Evolutionary conservation across 2,797 vertebrate genomes (phyloP).

Genomic region (Kryptolebias ocellatus): DNA sequence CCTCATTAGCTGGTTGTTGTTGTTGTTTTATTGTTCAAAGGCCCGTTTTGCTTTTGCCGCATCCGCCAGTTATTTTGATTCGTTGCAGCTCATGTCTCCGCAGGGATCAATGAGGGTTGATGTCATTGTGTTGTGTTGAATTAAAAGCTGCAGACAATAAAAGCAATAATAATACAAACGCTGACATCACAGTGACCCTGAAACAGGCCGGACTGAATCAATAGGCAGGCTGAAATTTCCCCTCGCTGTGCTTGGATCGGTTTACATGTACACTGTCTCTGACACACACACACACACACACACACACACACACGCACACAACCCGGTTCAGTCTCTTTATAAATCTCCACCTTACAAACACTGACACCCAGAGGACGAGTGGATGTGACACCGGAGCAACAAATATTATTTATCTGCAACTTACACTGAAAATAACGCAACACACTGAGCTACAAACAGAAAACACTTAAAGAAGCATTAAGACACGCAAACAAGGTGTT

Average conservation of each 20-base stretch:
- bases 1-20: background rate
- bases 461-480: background rate
- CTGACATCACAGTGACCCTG: slow-evolving; percentile 73
- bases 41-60: slow-evolving; percentile 4
- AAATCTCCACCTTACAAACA: slow-evolving; percentile 72
- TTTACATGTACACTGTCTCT: slow-evolving; percentile 50
- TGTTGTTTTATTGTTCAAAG: background rate
- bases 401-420: slow-evolving; percentile 50
- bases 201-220: slow-evolving; percentile 46
- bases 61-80: slow-evolving; percentile 40
- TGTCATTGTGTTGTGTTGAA: slow-evolving; percentile 61
- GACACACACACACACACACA: slow-evolving; percentile 1
- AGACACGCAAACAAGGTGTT: slow-evolving; percentile 3
- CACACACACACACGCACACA: slow-evolving; percentile 9
- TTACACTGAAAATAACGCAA: slow-evolving; percentile 14
- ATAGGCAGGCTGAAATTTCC: slow-evolving; percentile 60
- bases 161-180: slow-evolving; percentile 70
- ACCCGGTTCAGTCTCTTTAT: slow-evolving; percentile 30
- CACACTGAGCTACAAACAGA: slow-evolving; percentile 3
- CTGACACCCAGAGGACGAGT: slow-evolving; percentile 71
- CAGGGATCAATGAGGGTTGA: slow-evolving; percentile 52
- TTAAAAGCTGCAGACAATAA: slow-evolving; percentile 66
- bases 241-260: slow-evolving; percentile 46
- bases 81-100: slow-evolving; percentile 25
- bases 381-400: slow-evolving; percentile 54